Conservation (phyloP, 1,140 invertebrate species). For the Macrosteles quadrilineatus region DNA sequence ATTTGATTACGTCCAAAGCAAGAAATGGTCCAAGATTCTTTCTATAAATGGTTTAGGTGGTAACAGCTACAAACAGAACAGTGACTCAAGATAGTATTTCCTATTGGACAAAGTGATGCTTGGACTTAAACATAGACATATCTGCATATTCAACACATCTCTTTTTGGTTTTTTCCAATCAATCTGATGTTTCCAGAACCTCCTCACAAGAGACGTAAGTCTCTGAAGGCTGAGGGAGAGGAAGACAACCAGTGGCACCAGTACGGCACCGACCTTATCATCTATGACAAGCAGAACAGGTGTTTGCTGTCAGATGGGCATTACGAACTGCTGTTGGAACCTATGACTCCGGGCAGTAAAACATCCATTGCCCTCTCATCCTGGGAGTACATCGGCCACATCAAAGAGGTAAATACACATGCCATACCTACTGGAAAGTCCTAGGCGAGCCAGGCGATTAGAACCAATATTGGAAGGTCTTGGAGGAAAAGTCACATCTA, state of each 20-base stretch:
- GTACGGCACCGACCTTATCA: conserved; percentile 83
- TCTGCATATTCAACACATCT: no score
- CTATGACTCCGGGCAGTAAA: conserved; percentile 62
- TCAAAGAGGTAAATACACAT: conserved; percentile 60
- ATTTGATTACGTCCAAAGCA: no score
- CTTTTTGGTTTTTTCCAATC: no score
- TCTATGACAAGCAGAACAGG: conserved; percentile 88
- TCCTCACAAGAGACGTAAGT: conserved; percentile 61
- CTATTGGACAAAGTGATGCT: no score
- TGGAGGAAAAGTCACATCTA: background rate
- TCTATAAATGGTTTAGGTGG: no score
- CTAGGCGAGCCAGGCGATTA: no score
- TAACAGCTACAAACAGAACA: no score
- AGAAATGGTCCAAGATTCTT: no score
- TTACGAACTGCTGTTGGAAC: conserved; percentile 83
- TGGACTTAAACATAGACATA: no score
- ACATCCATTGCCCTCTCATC: conserved; percentile 58
- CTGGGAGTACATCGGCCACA: conserved; percentile 81
- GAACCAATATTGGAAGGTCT: no score
- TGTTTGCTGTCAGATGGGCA: conserved; percentile 85
- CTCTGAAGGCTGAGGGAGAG: conserved; percentile 26
- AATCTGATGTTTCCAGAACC: conserved; percentile 53
- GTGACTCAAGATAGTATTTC: no score
- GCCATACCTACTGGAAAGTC: background rate
- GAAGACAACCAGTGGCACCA: conserved; percentile 60